Base-by-base conservation (phyloP, 2,888 invertebrate species). In the Portevinia maculata region DNA sequence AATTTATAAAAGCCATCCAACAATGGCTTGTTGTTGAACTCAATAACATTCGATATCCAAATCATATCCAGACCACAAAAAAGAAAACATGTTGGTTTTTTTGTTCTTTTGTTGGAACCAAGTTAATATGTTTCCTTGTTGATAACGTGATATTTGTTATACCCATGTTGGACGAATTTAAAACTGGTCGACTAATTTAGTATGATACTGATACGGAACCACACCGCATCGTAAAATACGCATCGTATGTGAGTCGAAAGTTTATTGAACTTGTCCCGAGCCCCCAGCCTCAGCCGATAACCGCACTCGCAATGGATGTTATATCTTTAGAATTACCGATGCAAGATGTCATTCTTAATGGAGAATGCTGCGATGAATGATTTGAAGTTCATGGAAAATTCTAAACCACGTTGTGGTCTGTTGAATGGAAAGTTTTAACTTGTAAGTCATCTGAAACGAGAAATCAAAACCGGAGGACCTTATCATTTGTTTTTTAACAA, bases 11-110 rank as follows among this genome's bases (percentile, higher is more conserved):
- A 64, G 34, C 59, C 60, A 65, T n/a, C n/a, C n/a, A 76, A 64
- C 50, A 69, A 79, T n/a, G n/a, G n/a, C n/a, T n/a, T n/a, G 48
- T 53, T 55, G 13, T 74, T 79, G 73, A 74, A 67, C 67, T 60
- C 55, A 13, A 30, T 6, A 46, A 37, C 37, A 37, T 57, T 17
- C 37, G 48, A 67, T 17, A 55, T 41, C 24, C n/a, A 46, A 17
- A 4, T 4, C 37, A 67, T 17, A 55, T 41, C 24, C n/a, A 46
- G 17, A 4, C 9, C 37, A 28, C 13, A 30, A 39, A 4, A 15
- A 21, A 44, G 9, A 53, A 50, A 13, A 48, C 7, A 9, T 24
- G 50, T 50, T 30, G 11, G 8, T 59, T n/a, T 44, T 59, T 9
- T 21, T 62, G 32, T 52, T 32, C n/a, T 32, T 44, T 50, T 24